A percentile compares a stretch with the other conserved stretches of the same genome.
Conservation (phyloP, 2,888 invertebrate species). For the Xestoiulus laeticollis region DNA sequence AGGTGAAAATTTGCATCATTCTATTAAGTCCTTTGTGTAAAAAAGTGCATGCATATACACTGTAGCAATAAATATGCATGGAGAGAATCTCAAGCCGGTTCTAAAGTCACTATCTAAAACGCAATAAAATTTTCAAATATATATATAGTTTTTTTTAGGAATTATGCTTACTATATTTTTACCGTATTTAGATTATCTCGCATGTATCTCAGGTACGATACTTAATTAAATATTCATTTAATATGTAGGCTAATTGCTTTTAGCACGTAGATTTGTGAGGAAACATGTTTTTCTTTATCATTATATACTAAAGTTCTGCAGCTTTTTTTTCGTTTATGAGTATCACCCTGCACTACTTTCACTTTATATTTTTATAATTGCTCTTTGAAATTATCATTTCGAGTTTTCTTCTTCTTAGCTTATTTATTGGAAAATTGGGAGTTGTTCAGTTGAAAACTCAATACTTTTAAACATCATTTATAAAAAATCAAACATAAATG, state of each 20-base stretch:
- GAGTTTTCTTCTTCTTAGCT: not conserved
- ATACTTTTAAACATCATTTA: not conserved
- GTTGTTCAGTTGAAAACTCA: not conserved
- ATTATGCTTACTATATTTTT: no score
- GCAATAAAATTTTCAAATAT: no score
- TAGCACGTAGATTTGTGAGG: not conserved
- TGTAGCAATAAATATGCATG: no score
- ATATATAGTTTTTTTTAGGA: no score
- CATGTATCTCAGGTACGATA: not conserved
- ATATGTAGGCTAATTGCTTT: slow-evolving; percentile 28
- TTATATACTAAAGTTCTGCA: not conserved
- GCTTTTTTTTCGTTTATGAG: not conserved
- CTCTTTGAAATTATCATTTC: not conserved
- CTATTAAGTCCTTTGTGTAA: no score
- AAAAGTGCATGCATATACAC: no score
- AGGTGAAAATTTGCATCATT: no score
- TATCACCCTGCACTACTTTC: slow-evolving; percentile 1
- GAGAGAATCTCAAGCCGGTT: no score
- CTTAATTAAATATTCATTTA: not conserved
- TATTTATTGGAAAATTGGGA: not conserved
- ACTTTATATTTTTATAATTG: not conserved
- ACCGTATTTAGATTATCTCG: no score
- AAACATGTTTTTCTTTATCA: not conserved
- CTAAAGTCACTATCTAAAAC: no score
- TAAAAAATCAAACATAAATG: not conserved